Evolutionary conservation across 2,888 invertebrate species (phyloP).

Genomic region (Dysmachus trigonus): DNA sequence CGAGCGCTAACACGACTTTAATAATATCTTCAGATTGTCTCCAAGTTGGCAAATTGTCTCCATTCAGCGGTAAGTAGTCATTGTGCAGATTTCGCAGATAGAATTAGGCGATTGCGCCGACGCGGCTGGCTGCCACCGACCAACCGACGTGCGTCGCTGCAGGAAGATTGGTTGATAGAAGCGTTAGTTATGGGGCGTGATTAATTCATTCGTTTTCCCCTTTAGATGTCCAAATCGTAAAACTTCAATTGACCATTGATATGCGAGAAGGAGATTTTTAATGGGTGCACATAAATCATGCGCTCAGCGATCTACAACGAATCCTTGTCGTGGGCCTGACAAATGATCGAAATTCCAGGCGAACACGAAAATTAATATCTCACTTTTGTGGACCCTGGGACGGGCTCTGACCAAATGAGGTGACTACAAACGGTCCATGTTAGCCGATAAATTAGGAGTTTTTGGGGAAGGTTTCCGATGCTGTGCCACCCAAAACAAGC

Average conservation of each 20-base stretch:
- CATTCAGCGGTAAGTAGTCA: conserved; percentile 21
- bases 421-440: conserved; percentile 23
- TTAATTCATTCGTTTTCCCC: conserved; percentile 11
- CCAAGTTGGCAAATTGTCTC: conserved; percentile 29
- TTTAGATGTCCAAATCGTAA: conserved; percentile 15
- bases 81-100: not conserved
- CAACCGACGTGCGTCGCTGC: not conserved
- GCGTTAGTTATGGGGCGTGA: not conserved
- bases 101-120: conserved; percentile 10
- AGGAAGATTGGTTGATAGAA: not conserved
- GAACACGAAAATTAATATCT: conserved; percentile 31
- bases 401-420: not conserved
- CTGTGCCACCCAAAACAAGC: conserved; percentile 13
- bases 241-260: conserved; percentile 21
- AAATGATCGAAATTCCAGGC: conserved; percentile 21
- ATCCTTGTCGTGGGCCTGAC: not conserved
- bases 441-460: conserved; percentile 17
- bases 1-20: conserved; percentile 33
- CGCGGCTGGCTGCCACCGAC: not conserved
- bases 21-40: conserved; percentile 38
- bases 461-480: conserved; percentile 9
- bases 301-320: not conserved
- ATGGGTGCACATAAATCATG: conserved; percentile 17
- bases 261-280: not conserved
- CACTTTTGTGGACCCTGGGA: conserved; percentile 7